Conservation (phyloP, 2,888 invertebrate genomes). For the Ormyrus nitidulus region DNA sequence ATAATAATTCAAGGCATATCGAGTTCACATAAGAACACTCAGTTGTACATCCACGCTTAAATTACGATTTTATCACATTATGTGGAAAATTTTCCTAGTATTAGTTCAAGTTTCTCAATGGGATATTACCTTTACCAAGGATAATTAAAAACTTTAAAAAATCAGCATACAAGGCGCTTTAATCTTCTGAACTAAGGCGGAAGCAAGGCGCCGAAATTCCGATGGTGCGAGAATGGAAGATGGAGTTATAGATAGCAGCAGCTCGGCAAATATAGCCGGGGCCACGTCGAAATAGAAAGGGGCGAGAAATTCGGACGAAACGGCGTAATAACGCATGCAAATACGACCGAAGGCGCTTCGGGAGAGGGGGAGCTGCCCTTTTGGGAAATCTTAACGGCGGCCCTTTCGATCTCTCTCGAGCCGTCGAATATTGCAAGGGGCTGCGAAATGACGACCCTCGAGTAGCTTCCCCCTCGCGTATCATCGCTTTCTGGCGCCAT, state of each 20-base stretch:
- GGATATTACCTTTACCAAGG: too few species aligned
- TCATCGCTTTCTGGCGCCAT: background rate
- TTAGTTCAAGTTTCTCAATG: too few species aligned
- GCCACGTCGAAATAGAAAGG: slow-evolving; percentile 1
- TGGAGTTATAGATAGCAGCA: slow-evolving; percentile 20
- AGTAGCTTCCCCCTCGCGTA: background rate
- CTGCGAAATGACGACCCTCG: background rate
- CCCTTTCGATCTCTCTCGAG: slow-evolving; percentile 35
- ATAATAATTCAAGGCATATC: too few species aligned
- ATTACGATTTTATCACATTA: too few species aligned
- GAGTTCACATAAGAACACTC: too few species aligned
- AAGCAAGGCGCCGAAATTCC: background rate
- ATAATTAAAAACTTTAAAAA: too few species aligned
- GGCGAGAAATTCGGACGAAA: background rate
- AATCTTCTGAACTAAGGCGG: too few species aligned
- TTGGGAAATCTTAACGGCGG: slow-evolving; percentile 44
- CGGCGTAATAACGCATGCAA: slow-evolving; percentile 30
- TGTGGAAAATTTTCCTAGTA: too few species aligned
- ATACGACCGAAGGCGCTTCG: background rate
- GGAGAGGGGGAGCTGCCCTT: background rate
- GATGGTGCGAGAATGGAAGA: slow-evolving; percentile 15
- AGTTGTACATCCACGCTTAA: too few species aligned
- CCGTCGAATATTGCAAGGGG: slow-evolving; percentile 3
- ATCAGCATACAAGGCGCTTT: too few species aligned
- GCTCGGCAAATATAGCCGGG: slow-evolving; percentile 4